These are phyloP conservation scores for Ceyx melanurus DNA, from an alignment of 2,113 vertebrate species.

Conservation along the genomic window DNA sequence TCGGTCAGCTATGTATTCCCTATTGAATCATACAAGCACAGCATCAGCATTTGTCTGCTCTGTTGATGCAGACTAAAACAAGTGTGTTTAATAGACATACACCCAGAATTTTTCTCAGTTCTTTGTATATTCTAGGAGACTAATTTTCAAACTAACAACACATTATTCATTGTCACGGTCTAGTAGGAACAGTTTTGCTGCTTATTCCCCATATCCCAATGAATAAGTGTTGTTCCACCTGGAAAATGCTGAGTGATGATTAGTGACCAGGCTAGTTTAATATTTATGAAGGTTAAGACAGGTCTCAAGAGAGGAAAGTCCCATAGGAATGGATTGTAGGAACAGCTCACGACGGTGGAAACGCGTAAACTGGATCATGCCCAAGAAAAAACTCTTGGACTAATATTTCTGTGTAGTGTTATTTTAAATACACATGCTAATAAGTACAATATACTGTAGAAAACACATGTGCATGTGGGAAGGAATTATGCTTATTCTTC, in stretches of 20 bases:
- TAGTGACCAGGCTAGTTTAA: not conserved
- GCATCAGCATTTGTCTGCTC: not conserved
- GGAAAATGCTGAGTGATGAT: not conserved
- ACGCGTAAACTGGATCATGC: not conserved
- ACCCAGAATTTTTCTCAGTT: not conserved
- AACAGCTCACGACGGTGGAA: rapidly evolving
- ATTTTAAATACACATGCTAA: not conserved
- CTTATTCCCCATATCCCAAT: not conserved
- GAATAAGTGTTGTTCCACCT: not conserved
- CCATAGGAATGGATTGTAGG: not conserved
- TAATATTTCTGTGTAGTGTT: not conserved
- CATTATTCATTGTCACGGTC: not conserved
- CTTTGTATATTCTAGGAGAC: not conserved
- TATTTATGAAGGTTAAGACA: not conserved
- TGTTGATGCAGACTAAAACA: not conserved
- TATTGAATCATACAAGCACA: not conserved
- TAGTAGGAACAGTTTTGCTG: not conserved
- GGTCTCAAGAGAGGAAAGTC: not conserved
- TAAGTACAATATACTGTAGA: not conserved
- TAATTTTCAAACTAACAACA: conserved; percentile 20
- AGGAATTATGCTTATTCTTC: not conserved
- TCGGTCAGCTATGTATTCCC: not conserved
- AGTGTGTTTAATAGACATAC: not conserved
- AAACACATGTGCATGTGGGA: not conserved
- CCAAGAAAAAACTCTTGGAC: not conserved